These are phyloP conservation scores for Pyrocephalus nanus DNA, from an alignment of 2,797 vertebrate species.

Conservation along the genomic window DNA sequence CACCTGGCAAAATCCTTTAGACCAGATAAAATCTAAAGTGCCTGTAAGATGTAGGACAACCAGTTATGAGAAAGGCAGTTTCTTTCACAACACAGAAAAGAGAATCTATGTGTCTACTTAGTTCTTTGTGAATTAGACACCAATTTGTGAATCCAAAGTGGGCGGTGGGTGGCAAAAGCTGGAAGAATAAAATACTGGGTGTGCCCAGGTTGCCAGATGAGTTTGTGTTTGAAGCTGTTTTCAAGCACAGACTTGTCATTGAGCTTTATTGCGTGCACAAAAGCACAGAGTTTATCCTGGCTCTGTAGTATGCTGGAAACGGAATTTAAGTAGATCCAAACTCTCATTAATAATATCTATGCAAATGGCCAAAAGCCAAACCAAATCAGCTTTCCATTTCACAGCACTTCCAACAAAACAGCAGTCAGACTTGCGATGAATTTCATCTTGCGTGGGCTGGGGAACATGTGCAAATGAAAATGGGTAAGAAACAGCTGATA, in stretches of 20 bases:
- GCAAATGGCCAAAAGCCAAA: background rate
- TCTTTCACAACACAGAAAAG: slow-evolving; percentile 9
- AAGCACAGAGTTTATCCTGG: background rate
- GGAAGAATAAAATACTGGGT: background rate
- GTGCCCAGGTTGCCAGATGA: slow-evolving; percentile 4
- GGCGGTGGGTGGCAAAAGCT: background rate
- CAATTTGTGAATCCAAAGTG: slow-evolving; percentile 29
- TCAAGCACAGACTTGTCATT: slow-evolving; percentile 4
- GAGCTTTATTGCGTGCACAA: background rate
- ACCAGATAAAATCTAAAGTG: slow-evolving; percentile 50
- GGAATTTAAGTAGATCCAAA: background rate
- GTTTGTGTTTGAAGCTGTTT: slow-evolving; percentile 3
- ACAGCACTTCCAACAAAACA: background rate
- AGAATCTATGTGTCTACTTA: background rate
- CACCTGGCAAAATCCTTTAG: background rate
- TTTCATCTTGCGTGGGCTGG: background rate
- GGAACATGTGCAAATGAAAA: background rate
- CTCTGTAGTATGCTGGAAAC: background rate
- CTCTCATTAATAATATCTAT: background rate
- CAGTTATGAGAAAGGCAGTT: background rate
- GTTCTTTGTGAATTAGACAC: slow-evolving; percentile 5
- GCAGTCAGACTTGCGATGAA: background rate
- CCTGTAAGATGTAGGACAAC: background rate
- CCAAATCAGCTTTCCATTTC: background rate
- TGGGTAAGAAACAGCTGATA: background rate